A percentile compares a stretch with the other conserved stretches of the same genome.
Conservation (phyloP, 2,797 vertebrate genomes). For the Myripristis jacobus region DNA sequence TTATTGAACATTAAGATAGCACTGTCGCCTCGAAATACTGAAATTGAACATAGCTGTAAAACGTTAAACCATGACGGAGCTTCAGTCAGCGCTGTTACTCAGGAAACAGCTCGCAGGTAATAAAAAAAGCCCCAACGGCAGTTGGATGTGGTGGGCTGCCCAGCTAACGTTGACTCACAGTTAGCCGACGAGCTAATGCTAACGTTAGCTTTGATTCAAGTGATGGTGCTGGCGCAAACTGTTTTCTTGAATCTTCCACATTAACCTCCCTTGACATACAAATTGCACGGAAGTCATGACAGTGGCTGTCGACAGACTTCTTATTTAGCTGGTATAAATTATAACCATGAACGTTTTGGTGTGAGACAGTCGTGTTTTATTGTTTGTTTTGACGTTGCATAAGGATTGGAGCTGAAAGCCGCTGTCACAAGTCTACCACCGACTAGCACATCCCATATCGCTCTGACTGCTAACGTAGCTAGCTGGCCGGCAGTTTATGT, state of each 20-base stretch:
- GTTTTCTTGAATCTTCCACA: constrained; percentile 54
- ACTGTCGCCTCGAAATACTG: constrained; percentile 49
- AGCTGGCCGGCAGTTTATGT: constrained; percentile 45
- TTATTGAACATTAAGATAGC: constrained; percentile 57
- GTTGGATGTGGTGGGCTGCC: constrained; percentile 35
- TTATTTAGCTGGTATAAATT: neutral
- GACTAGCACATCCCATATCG: constrained; percentile 28
- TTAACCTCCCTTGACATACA: constrained; percentile 9
- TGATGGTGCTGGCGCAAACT: constrained; percentile 58
- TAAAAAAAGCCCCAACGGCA: constrained; percentile 45
- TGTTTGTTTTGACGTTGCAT: constrained; percentile 7
- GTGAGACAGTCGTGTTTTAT: neutral
- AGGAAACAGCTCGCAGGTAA: constrained; percentile 98
- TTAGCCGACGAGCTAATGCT: constrained; percentile 25
- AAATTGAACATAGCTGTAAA: constrained; percentile 52
- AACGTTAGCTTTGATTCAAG: constrained; percentile 65
- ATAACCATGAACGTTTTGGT: neutral
- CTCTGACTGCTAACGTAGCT: constrained; percentile 35
- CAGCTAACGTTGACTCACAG: constrained; percentile 65
- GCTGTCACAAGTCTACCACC: constrained; percentile 68
- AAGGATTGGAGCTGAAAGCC: constrained; percentile 40
- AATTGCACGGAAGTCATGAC: neutral
- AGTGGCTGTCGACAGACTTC: neutral
- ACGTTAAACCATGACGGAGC: constrained; percentile 90
- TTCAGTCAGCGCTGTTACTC: constrained; percentile 95